Percentiles rank a stretch among this genome's conserved stretches.
Conservation (phyloP, 2,888 invertebrate genomes). For the Masnerella sp. region DNA sequence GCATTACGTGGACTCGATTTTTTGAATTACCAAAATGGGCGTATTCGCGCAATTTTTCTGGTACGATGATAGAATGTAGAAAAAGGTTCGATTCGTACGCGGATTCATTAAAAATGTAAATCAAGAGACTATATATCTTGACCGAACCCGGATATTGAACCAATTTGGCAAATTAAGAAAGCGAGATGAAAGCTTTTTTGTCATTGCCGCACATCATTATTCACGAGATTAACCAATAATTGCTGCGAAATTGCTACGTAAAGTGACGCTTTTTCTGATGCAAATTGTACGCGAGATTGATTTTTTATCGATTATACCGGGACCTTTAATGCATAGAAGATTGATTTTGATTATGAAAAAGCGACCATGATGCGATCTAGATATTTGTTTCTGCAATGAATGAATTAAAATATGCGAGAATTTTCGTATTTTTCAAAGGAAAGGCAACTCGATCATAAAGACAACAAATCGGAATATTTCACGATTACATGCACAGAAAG, state of each 20-base stretch:
- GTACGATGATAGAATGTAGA: slow-evolving; percentile 38
- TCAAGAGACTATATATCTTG: slow-evolving; percentile 14
- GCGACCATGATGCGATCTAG: not conserved
- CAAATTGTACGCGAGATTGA: slow-evolving; percentile 23
- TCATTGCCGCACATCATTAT: slow-evolving; percentile 37
- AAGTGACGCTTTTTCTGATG: slow-evolving; percentile 34
- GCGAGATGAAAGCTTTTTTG: slow-evolving; percentile 37
- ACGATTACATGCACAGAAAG: too few relatives aligned
- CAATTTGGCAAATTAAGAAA: slow-evolving; percentile 48
- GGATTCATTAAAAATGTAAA: slow-evolving; percentile 43
- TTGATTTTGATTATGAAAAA: slow-evolving; percentile 3
- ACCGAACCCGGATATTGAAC: slow-evolving; percentile 49
- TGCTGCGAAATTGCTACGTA: slow-evolving; percentile 32
- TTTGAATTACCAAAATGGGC: slow-evolving; percentile 41
- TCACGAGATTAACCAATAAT: slow-evolving; percentile 46
- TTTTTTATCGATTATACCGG: not conserved
- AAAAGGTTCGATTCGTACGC: slow-evolving; percentile 25
- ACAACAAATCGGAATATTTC: too few relatives aligned
- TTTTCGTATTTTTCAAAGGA: too few relatives aligned
- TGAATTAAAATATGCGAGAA: too few relatives aligned
- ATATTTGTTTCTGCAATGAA: too few relatives aligned
- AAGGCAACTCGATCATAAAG: too few relatives aligned
- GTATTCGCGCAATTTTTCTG: slow-evolving; percentile 43
- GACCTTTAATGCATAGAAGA: not conserved
- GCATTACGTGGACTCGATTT: slow-evolving; percentile 33